Percentiles rank a stretch among this genome's conserved stretches.
Conservation (phyloP, 2,888 invertebrate species). For the Mallateleia sp. region DNA sequence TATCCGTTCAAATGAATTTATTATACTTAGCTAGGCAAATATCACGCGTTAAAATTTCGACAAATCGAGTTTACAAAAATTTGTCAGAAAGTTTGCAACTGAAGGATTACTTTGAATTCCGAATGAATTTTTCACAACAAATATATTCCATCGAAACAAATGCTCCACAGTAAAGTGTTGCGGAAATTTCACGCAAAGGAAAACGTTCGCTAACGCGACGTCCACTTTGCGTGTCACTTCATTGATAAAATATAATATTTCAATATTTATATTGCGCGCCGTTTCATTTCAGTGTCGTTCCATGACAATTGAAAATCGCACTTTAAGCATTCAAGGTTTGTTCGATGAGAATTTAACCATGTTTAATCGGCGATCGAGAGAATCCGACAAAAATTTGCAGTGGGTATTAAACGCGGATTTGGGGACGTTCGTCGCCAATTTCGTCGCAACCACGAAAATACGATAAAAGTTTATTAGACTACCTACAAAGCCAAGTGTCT, state of each 20-base stretch:
- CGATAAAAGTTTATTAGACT: slow-evolving; percentile 70
- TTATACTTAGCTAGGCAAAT: slow-evolving; percentile 58
- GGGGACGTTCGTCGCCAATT: slow-evolving; percentile 2
- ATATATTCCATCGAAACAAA: slow-evolving; percentile 59
- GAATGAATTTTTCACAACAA: slow-evolving; percentile 48
- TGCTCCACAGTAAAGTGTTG: slow-evolving; percentile 36
- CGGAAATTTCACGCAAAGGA: slow-evolving; percentile 19
- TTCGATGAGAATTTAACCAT: neutral
- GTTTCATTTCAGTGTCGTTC: neutral
- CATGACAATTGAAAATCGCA: neutral
- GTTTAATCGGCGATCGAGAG: slow-evolving; percentile 1
- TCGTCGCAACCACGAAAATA: slow-evolving; percentile 37
- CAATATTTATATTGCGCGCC: slow-evolving; percentile 3
- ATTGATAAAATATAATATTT: slow-evolving; percentile 37
- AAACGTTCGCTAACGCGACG: slow-evolving; percentile 24
- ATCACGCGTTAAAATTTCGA: slow-evolving; percentile 49
- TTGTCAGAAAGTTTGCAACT: slow-evolving; percentile 55
- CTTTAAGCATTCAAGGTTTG: neutral
- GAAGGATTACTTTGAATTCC: slow-evolving; percentile 50
- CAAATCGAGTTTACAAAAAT: slow-evolving; percentile 66
- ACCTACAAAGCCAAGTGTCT: slow-evolving; percentile 50
- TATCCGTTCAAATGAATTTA: slow-evolving; percentile 64
- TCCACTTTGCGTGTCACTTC: slow-evolving; percentile 26
- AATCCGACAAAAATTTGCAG: neutral
- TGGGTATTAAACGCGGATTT: slow-evolving; percentile 16